Conservation (phyloP, 2,797 vertebrate species). For the Gadopsis bispinosus region DNA sequence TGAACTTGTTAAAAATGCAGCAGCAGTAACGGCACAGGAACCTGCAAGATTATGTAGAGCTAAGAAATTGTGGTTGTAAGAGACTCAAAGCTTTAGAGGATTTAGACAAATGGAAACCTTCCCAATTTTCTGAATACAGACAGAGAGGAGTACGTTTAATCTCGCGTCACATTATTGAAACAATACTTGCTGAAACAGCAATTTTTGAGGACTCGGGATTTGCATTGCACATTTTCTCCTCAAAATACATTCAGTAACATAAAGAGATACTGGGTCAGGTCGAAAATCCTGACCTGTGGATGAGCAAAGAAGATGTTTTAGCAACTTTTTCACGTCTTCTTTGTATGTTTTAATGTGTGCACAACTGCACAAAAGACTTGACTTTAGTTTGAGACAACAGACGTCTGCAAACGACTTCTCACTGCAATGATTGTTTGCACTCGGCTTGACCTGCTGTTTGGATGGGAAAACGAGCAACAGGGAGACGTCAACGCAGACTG, state of each 20-base stretch:
- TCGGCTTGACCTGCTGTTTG: neutral
- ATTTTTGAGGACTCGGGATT: neutral
- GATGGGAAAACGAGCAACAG: neutral
- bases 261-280: neutral
- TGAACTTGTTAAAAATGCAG: slow-evolving; percentile 12
- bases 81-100: slow-evolving; percentile 23
- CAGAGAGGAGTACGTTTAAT: slow-evolving; percentile 8
- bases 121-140: slow-evolving; percentile 10
- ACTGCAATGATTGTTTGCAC: neutral
- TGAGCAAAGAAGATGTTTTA: neutral
- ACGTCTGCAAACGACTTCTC: neutral
- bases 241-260: neutral
- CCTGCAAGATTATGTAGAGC: slow-evolving; percentile 12
- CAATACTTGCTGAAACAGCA: slow-evolving; percentile 14
- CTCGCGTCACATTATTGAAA: slow-evolving; percentile 5
- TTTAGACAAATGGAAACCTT: slow-evolving; percentile 29
- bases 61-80: neutral
- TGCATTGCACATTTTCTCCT: neutral
- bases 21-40: neutral
- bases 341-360: neutral
- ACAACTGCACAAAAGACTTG: neutral
- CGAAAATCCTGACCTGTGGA: neutral
- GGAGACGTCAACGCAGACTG: neutral
- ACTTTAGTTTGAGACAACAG: neutral
- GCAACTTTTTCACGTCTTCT: neutral